Base-by-base conservation (phyloP, 2,888 invertebrate species). In the Masnerella sp. region DNA sequence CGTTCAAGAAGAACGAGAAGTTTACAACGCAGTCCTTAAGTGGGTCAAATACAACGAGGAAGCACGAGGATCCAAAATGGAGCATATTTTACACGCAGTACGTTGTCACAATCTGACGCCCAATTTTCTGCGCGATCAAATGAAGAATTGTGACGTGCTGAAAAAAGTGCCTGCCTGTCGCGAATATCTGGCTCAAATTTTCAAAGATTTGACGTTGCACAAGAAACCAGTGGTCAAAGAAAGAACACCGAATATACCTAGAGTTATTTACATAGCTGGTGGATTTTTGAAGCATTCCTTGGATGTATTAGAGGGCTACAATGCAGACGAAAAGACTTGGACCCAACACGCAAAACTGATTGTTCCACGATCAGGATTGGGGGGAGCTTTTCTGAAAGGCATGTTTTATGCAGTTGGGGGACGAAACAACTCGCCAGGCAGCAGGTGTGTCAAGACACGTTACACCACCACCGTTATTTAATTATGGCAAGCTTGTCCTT, bases 401-500 rank as follows among this genome's bases (percentile, higher is more conserved):
- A 90, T 94, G 82, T 95, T 97, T 87, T 97, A 96, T 88, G 96
- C 95, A 5, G 95, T 97, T 9, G 97, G 97, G 9, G 97, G 97
- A 0, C 90, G 97, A 78, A 96, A 97, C 87, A 97, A 96, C 84
- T 93, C 95, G 18, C 95, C 95, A 18, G 96, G 95, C 9, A 94
- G 94, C 61, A 95, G 84, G 86, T 86, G n/a, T n/a, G n/a, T n/a
- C n/a, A n/a, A n/a, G n/a, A n/a, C n/a, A n/a, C n/a, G n/a, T n/a
- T n/a, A n/a, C n/a, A n/a, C n/a, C n/a, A n/a, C n/a, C n/a, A n/a
- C n/a, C n/a, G n/a, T n/a, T n/a, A n/a, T n/a, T n/a, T n/a, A n/a
- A n/a, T n/a, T n/a, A n/a, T n/a, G n/a, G n/a, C n/a, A n/a, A n/a
- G n/a, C n/a, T n/a, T n/a, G n/a, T n/a, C n/a, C n/a, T n/a, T n/a